These are phyloP conservation scores for Solenopsis fugax DNA, from an alignment of 1,140 invertebrate genomes.

Conservation along the genomic window DNA sequence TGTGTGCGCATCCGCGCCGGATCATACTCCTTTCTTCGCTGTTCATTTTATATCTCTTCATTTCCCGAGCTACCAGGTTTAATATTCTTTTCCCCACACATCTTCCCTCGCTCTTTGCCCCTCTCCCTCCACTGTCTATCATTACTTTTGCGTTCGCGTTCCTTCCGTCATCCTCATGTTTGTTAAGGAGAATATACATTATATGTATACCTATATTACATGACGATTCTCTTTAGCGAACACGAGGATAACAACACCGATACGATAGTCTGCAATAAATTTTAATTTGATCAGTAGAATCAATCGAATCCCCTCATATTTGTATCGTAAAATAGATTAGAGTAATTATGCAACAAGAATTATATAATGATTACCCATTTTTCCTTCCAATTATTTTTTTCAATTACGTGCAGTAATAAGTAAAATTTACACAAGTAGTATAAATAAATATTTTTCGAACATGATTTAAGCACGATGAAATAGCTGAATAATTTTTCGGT, in stretches of 20 bases:
- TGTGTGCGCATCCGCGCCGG: background rate
- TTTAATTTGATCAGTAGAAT: background rate
- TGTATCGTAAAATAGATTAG: background rate
- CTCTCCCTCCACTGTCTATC: background rate
- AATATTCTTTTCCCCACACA: constrained; percentile 38
- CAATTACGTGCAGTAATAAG: background rate
- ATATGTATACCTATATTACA: background rate
- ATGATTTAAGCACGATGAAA: background rate
- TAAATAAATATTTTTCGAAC: background rate
- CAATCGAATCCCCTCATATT: background rate
- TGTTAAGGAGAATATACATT: background rate
- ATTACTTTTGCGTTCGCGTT: background rate
- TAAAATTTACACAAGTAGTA: background rate
- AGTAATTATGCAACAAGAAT: background rate
- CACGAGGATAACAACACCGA: background rate
- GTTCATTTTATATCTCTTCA: constrained; percentile 32
- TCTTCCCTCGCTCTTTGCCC: background rate
- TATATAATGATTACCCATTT: background rate
- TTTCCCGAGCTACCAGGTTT: constrained; percentile 32
- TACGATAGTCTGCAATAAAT: constrained; percentile 1
- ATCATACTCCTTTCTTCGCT: background rate
- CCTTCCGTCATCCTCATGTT: background rate
- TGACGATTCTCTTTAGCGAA: background rate
- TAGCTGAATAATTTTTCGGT: background rate
- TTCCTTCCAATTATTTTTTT: background rate